Conservation (phyloP, 2,797 vertebrate species). For the Muscicapa comitata region DNA sequence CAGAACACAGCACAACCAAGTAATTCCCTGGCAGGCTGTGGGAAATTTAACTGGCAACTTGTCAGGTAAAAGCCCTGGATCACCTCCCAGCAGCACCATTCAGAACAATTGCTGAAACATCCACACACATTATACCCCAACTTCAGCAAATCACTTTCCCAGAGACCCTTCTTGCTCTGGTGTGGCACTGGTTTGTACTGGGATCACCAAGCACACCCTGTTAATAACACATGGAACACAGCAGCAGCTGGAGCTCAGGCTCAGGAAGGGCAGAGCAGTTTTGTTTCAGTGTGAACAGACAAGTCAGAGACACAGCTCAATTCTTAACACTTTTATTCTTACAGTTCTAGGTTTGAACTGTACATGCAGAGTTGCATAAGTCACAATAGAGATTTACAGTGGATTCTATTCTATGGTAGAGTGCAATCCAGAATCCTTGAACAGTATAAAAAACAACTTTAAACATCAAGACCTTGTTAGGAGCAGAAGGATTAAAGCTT, state of each 20-base stretch:
- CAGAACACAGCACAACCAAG: rapidly evolving
- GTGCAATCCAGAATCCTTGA: slow-evolving; percentile 71
- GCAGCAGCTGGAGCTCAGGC: too few species aligned
- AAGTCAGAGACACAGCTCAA: not conserved
- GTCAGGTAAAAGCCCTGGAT: rapidly evolving
- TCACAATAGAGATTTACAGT: slow-evolving; percentile 73
- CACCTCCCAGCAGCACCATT: rapidly evolving
- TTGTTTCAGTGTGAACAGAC: not conserved
- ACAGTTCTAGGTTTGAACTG: slow-evolving; percentile 65
- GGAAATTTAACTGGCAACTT: rapidly evolving
- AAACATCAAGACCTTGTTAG: slow-evolving; percentile 61
- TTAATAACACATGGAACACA: rapidly evolving
- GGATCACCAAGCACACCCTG: rapidly evolving
- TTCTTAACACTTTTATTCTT: slow-evolving; percentile 66
- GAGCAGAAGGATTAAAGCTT: slow-evolving; percentile 59
- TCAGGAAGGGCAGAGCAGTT: rapidly evolving
- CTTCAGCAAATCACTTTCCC: rapidly evolving
- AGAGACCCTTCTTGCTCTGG: rapidly evolving
- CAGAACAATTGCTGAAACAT: rapidly evolving
- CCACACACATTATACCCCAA: rapidly evolving
- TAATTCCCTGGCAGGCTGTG: rapidly evolving
- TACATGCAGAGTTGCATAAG: slow-evolving; percentile 74
- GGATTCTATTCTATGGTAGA: slow-evolving; percentile 72
- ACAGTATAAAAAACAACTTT: slow-evolving; percentile 67
- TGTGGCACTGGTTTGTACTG: rapidly evolving